Conservation (phyloP, 2,113 vertebrate species). For the Tragelaphus buxtoni region DNA sequence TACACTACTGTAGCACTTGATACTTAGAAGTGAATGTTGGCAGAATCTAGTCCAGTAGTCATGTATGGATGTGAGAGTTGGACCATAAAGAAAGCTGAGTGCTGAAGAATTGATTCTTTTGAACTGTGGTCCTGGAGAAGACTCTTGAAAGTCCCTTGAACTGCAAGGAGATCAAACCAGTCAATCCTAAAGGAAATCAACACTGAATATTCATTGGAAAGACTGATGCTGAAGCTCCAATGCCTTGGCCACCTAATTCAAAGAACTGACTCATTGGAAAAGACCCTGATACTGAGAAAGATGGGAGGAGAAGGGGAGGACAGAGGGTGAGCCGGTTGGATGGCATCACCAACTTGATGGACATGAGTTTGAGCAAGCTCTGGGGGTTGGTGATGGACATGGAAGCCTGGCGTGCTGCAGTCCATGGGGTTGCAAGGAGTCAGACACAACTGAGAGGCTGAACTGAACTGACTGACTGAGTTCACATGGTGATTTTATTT, state of each 20-base stretch:
- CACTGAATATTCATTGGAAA: not conserved
- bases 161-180: not conserved
- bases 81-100: not conserved
- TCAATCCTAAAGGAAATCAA: not conserved
- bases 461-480: not conserved
- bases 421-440: not conserved
- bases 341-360: not conserved
- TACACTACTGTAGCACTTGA: not conserved
- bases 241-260: not conserved
- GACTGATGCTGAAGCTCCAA: not conserved
- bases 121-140: not conserved
- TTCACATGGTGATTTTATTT: not conserved
- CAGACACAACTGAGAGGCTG: not conserved
- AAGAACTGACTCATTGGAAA: not conserved
- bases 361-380: not conserved
- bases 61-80: not conserved
- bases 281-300: not conserved
- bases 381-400: not conserved
- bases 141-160: not conserved
- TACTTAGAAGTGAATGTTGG: not conserved
- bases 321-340: rapidly evolving
- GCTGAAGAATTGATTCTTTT: not conserved
- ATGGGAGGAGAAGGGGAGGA: not conserved
- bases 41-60: not conserved
- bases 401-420: not conserved